A percentile compares a stretch with the other conserved stretches of the same genome.
phyloP scores from a whole-genome alignment of 2,113 vertebrate genomes.

The Xiphophorus hellerii region DNA sequence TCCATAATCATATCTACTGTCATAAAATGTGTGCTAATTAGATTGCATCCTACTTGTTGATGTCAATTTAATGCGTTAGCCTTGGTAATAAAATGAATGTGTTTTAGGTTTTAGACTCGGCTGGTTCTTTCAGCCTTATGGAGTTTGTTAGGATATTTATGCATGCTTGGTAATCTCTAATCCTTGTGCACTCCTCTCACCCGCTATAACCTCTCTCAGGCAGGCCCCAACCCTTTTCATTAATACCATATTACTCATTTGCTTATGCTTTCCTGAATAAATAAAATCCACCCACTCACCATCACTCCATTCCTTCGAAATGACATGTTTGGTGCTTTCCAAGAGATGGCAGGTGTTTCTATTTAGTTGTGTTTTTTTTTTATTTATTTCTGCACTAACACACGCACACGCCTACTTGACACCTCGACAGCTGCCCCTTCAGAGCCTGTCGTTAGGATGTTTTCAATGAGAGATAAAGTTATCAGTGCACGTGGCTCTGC shows the following conservation, averaged over 20 bases:
- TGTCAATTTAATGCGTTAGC: neutral
- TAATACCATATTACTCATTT: conserved; percentile 51
- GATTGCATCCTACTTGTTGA: neutral
- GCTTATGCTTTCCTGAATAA: conserved; percentile 41
- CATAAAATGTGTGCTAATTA: neutral
- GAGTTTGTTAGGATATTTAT: conserved; percentile 40
- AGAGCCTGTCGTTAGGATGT: conserved; percentile 10
- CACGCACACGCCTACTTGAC: conserved; percentile 11
- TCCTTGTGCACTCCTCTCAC: conserved; percentile 7
- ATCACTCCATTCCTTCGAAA: conserved; percentile 60
- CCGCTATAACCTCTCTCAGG: conserved; percentile 10
- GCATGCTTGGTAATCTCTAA: conserved; percentile 16
- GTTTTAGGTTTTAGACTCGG: neutral
- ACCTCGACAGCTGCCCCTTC: neutral
- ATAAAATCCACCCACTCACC: conserved; percentile 30
- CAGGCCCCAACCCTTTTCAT: conserved; percentile 24
- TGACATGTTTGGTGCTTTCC: conserved; percentile 53
- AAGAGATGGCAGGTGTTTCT: conserved; percentile 52
- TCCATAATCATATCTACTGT: neutral
- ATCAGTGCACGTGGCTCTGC: conserved; percentile 28
- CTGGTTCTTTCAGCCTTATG: conserved; percentile 28
- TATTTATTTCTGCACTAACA: neutral
- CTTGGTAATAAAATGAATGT: neutral
- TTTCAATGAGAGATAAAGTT: conserved; percentile 42
- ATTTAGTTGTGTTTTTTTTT: conserved; percentile 37